Evolutionary conservation across 2,888 invertebrate species (phyloP), one percentile per base, ranked within the genome.

Genomic region (Amphimallon solstitiale): DNA sequence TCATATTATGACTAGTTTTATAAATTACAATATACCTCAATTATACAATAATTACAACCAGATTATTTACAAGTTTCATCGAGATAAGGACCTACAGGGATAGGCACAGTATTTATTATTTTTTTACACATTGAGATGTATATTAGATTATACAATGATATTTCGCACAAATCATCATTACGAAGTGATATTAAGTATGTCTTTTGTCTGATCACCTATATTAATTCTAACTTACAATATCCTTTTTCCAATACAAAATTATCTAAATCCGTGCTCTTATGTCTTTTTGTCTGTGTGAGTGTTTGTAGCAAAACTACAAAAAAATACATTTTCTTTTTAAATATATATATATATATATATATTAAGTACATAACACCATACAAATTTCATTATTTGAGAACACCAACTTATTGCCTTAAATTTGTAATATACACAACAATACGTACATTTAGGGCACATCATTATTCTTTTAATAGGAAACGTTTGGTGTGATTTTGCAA

Each of bases 41-140:
- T 48, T 49, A 23, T 46, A 63, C 61, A 63, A 51, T 51, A 51
- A 35, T 51, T 51, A 48, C 37, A 54, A 65, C 48, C 35, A 64
- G 48, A 17, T 43, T 61, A 54, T 69, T 48, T 35, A 56, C 59
- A 60, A 56, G 51, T 46, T 17, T 63, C 63, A 59, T 56, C 48
- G 45, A 54, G 65, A 66, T 68, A 69, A 56, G 68, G 63, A 64
- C 60, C 35, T 51, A 51, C 56, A 65, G 51, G 61, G 70, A 66
- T 71, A 74, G 75, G 75, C 75, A 75, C 75, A 72, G 68, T 69
- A 74, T 71, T 71, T 73, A 69, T 68, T 66, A 66, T 68, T 52
- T 35, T 37, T 29, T 43, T 45, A 29, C 37, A 21, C 21, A 46
- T 10, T 48, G 12, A 40, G 10, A 43, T 43, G 15, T 35, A n/a